Evolutionary conservation across 2,888 invertebrate genomes (phyloP).

Genomic region (Dolomedes plantarius): DNA sequence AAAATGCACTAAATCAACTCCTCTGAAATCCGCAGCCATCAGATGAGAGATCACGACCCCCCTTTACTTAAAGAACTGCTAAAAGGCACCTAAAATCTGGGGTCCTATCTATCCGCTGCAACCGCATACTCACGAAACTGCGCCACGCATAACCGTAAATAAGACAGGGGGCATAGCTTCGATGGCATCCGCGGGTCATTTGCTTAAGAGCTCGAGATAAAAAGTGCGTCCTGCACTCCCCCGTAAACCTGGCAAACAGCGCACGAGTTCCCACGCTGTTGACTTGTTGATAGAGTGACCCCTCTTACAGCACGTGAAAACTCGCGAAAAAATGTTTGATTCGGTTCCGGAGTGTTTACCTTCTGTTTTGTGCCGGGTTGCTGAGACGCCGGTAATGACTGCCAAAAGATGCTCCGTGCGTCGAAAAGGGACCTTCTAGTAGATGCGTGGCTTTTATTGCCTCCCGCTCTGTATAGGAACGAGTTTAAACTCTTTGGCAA

Average conservation of each 20-base stretch:
- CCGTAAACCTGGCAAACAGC: conserved; percentile 22
- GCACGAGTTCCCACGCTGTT: conserved; percentile 27
- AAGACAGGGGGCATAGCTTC: conserved; percentile 21
- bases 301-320: conserved; percentile 4
- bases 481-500: no score
- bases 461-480: no score
- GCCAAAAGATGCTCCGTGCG: background rate
- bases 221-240: conserved; percentile 1
- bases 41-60: conserved; percentile 34
- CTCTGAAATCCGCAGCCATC: no score
- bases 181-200: conserved; percentile 14
- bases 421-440: no score
- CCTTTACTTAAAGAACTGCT: conserved; percentile 4
- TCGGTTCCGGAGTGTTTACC: background rate
- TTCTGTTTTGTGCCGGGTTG: background rate
- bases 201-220: conserved; percentile 38
- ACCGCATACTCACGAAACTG: conserved; percentile 33
- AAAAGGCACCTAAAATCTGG: background rate
- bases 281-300: conserved; percentile 15
- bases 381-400: background rate
- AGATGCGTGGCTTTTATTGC: no score
- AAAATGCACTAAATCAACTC: no score
- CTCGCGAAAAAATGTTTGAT: background rate
- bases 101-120: background rate
- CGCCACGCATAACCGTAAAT: conserved; percentile 41